Evolutionary conservation across 23 tunicate genomes (phyloP), one percentile per base, ranked within the genome.

Genomic region (Corella eumyota): DNA sequence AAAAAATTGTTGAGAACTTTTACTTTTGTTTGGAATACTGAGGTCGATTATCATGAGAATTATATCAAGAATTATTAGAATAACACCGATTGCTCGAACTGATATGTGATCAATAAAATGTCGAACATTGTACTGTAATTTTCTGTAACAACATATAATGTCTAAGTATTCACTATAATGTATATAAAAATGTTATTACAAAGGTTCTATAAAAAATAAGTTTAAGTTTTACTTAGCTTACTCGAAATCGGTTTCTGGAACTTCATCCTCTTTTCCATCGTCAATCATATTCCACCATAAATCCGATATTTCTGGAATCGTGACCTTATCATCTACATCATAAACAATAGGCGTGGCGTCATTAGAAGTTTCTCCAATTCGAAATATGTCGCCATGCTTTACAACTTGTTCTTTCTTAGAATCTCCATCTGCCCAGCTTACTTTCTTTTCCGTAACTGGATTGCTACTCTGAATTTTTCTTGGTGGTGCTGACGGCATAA

Each of bases 21-120:
- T 24, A 3, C 69, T 29, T 48, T 83, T 83, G 15, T 67, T 34
- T 17, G 81, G 25, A 34, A 77, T 52, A 30, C 79, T 61, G 29
- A 92, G 69, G 49, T 92, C 99, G 45, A 92, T 71, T 27, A 92
- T 84, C 65, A 80, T 62, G 0, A 92, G 77, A 3, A 83, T 22
- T 22, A 92, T 66, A 55, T 92, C 99, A 27, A 83, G 61, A 51
- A 92, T 22, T 37, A 92, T 79, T 44, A 92, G 64, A 30, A 83
- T 30, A 47, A 76, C 67, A 24, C 73, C 72, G 34, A 83, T 59
- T n/a, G 77, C 47, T 7, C 93, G 75, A 25, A 74, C 64, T 4
- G 66, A 40, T 23, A 82, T 21, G 49, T 82, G 66, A 38, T 82
- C 92, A 40, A 82, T 62, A 48, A 73, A 67, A 0, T 9, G 23